Evolutionary conservation across 2,888 invertebrate genomes (phyloP), one percentile per base, ranked within the genome.

Genomic region (Lasioglossum zephyrum): DNA sequence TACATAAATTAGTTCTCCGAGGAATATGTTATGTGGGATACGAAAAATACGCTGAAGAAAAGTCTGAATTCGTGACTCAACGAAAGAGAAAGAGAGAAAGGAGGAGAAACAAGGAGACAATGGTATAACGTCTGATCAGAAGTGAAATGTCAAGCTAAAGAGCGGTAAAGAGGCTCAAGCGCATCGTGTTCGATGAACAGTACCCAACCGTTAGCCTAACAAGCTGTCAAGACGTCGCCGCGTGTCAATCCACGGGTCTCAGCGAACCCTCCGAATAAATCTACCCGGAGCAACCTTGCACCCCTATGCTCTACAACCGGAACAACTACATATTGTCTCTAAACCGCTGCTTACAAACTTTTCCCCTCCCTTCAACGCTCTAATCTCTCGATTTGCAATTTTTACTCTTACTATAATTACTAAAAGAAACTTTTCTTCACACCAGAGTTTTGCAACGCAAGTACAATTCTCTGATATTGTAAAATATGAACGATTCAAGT

Each of bases 141-240:
- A 86, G 83, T 47, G 77, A 86, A 85, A 91, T 87, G 91, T 92
- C 90, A 90, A 85, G 90, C 84, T 90, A 92, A 91, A 92, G 91
- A 92, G 90, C 88, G 91, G 85, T 90, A 92, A 91, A 92, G 92
- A 92, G 91, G 88, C 91, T 89, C 87, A 84, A 85, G 80, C 83
- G 86, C 87, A 86, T 87, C 82, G 91, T 89, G 90, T 89, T 87
- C 88, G 89, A 88, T 87, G 88, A 87, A 82, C 85, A 82, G 81
- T 81, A 76, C 73, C 82, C 88, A 89, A 86, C 92, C 92, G 93
- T 94, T 93, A 94, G 92, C 91, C 92, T 95, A 95, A 95, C 95
- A 95, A 95, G 94, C 95, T 95, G 95, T 95, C 95, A 95, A 95
- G 95, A 94, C 94, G 94, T 95, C 95, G 94, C 91, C 94, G 94